phyloP scores from a whole-genome alignment of 2,888 invertebrate species.

The Galerucella nymphaeae region DNA sequence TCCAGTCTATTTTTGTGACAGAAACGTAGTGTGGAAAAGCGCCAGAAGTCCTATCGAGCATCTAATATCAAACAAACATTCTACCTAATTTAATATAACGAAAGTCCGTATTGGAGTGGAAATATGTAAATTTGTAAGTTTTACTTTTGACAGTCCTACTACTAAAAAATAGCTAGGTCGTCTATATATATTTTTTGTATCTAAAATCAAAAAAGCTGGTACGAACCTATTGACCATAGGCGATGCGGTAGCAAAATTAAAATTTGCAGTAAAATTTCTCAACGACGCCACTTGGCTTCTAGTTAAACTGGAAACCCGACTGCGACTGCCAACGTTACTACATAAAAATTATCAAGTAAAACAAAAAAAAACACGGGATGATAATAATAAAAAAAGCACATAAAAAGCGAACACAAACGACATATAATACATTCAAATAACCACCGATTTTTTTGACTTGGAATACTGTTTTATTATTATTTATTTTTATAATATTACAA shows the following conservation, averaged over 20 bases:
- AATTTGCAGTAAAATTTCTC: slow-evolving; percentile 67
- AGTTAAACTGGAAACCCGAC: slow-evolving; percentile 69
- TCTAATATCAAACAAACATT: too few relatives aligned
- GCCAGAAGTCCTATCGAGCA: too few relatives aligned
- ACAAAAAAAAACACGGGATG: slow-evolving; percentile 21
- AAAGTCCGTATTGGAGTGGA: too few relatives aligned
- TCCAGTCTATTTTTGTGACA: too few relatives aligned
- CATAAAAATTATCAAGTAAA: slow-evolving; percentile 48
- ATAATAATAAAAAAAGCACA: slow-evolving; percentile 23
- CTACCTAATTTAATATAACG: too few relatives aligned
- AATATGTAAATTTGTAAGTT: not conserved
- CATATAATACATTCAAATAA: slow-evolving; percentile 10
- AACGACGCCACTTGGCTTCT: slow-evolving; percentile 69
- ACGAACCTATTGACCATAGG: slow-evolving; percentile 65
- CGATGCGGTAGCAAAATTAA: slow-evolving; percentile 68
- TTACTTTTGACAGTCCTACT: slow-evolving; percentile 20
- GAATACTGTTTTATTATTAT: slow-evolving; percentile 3
- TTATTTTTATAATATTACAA: not conserved
- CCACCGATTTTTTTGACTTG: slow-evolving; percentile 1
- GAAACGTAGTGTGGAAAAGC: too few relatives aligned
- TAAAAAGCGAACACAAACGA: slow-evolving; percentile 12
- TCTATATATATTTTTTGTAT: not conserved
- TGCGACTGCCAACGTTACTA: slow-evolving; percentile 66
- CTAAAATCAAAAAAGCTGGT: slow-evolving; percentile 38
- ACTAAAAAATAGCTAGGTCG: not conserved